These are phyloP conservation scores for Hylia prasina DNA, from an alignment of 2,113 vertebrate species.

Conservation along the genomic window DNA sequence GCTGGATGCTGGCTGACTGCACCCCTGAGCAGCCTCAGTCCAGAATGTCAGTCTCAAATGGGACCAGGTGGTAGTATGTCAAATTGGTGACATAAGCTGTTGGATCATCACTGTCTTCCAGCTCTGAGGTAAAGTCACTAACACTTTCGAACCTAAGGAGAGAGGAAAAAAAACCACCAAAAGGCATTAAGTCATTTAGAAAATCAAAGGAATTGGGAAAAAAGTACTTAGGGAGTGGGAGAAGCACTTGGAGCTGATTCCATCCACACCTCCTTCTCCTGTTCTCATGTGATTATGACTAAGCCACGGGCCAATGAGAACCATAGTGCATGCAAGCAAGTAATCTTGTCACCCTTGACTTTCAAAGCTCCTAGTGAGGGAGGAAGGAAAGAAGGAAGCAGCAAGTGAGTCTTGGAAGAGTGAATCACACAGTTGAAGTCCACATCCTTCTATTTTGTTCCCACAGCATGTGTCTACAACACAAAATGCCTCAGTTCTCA, in stretches of 20 bases:
- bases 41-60: constrained; percentile 95
- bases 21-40: constrained; percentile 74
- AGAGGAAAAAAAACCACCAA: neutral
- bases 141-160: constrained; percentile 84
- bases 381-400: neutral
- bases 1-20: neutral
- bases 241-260: neutral
- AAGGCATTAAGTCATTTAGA: neutral
- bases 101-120: constrained; percentile 82
- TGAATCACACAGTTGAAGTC: neutral
- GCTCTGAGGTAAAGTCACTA: constrained; percentile 80
- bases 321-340: neutral
- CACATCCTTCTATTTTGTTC: neutral
- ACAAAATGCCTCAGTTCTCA: neutral
- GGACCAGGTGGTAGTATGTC: constrained; percentile 95
- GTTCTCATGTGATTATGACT: neutral
- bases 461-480: neutral
- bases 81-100: constrained; percentile 94
- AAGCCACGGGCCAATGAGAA: neutral
- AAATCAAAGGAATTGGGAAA: neutral
- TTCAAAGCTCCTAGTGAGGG: neutral
- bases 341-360: neutral
- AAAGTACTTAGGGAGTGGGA: neutral
- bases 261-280: neutral
- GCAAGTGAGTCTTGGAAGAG: neutral